Base-by-base conservation (phyloP, 23 tunicate genomes). In the Botrylloides violaceus region DNA sequence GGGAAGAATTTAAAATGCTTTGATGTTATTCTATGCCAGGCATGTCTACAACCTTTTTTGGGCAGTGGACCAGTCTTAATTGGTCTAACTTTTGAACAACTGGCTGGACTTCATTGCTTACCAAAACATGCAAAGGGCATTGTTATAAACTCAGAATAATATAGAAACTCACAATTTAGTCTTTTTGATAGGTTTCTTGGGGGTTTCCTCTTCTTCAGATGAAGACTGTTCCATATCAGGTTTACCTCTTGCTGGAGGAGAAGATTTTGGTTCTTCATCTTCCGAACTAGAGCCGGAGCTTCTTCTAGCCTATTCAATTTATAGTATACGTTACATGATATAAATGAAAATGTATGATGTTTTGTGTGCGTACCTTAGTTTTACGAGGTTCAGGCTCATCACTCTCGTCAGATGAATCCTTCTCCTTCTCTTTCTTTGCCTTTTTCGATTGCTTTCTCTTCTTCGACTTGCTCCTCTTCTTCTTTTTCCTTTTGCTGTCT, bases 381-480 rank as follows among this genome's bases (percentile, higher is more conserved):
- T 43, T 43, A 15, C 9, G 12, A 7, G 9, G 12, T 43, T 43
- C 53, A 9, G 53, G 12, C 12, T 43, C 53, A 15, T 43, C 53
- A 15, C 53, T 43, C 53, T 43, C 53, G 53, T 43, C 53, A 9
- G 53, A 43, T 15, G 53, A 43, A 9, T 43, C 53, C n/a, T n/a
- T n/a, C 12, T 7, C 53, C 53, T 43, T 43, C 15, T 43, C 53
- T 43, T 43, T 43, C 53, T 43, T 43, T 43, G 53, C 53, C 53
- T 43, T 43, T 15, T 43, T 43, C 12, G 12, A 9, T 9, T 43
- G 53, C 53, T 43, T 63, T 9, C 4, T 63, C 70, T 12, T 31
- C 33, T 28, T 63, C 36, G 35, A 63, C 33, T 33, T 63, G 32
- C 70, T 63, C 70, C 4, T 63, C 70, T 63, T 63, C 36, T 27